Base-by-base conservation (phyloP, 2,113 vertebrate species). In the Hemichromis elongatus region DNA sequence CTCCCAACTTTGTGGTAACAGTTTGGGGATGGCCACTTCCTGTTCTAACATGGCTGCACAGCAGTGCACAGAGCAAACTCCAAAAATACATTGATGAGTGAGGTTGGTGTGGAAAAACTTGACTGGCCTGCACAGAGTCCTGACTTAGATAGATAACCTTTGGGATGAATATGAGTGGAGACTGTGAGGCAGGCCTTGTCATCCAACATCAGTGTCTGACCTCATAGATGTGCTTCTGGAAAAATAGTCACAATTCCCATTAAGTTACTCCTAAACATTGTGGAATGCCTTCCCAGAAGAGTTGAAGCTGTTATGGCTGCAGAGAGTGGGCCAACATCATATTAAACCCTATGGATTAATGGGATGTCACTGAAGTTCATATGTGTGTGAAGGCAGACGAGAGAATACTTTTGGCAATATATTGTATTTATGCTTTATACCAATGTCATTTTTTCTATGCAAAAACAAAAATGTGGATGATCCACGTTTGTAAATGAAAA, bases 251-350 rank as follows among this genome's bases (percentile, higher is more conserved):
- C 0, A 61, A 35, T 35, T 61, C 18, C 57, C 57, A 1, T 61
- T 35, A 1, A 61, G 30, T 61, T 18, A 35, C 18, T 35, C 57
- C 57, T 61, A 35, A 35, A 35, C 18, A 18, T 7, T 37, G 30
- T 1, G 10, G 59, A 63, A 63, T 35, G 2, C 30, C 18, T n/a
- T n/a, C 57, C 30, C 7, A 61, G 57, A 56, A 26, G 54, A 61
- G 9, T 61, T 61, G 28, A 35, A 61, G 30, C 30, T 0, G 0
- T n/a, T 61, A 61, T 61, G 57, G 30, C 57, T 35, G 30, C 9
- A n/a, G n/a, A 35, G 5, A n/a, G 57, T 12, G 30, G 3, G 18
- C 57, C 12, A 61, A 1, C 57, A 12, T 61, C 30, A 4, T 35
- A 35, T 5, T 7, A 35, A 61, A 61, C 0, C 1, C n/a, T 19